A percentile compares a stretch with the other conserved stretches of the same genome.
These are phyloP conservation scores for Scalopus aquaticus DNA, from an alignment of 2,113 vertebrate genomes.

Conservation along the genomic window DNA sequence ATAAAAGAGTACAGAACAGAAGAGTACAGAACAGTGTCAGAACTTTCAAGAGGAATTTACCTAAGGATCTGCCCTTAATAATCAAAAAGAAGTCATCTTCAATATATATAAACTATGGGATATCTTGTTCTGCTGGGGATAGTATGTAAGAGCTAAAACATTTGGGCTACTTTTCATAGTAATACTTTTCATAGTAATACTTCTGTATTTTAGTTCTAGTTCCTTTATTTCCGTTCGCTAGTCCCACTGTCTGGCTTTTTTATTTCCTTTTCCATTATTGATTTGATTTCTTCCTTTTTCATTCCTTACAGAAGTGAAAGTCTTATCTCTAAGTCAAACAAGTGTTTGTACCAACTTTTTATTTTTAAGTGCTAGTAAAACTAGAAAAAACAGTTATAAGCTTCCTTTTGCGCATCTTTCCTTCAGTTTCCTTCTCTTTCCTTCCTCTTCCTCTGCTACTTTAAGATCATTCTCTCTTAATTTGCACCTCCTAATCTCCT, in stretches of 20 bases:
- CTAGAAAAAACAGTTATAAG: not conserved
- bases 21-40: not conserved
- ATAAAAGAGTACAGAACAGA: not conserved
- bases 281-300: not conserved
- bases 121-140: not conserved
- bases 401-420: not conserved
- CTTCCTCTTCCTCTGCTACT: not conserved
- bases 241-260: not conserved
- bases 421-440: not conserved
- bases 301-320: not conserved
- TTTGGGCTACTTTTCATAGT: not conserved
- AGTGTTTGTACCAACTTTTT: not conserved
- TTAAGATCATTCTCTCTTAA: not conserved
- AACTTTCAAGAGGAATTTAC: not conserved
- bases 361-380: not conserved
- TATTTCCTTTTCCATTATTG: not conserved
- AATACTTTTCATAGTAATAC: not conserved
- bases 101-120: not conserved
- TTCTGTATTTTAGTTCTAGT: not conserved
- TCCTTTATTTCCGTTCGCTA: not conserved
- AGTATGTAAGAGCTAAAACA: not conserved
- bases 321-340: not conserved
- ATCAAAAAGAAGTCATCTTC: not conserved
- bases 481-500: not conserved
- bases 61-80: not conserved